Base-by-base conservation (phyloP, 1,140 invertebrate species). In the Goniozus legneri region DNA sequence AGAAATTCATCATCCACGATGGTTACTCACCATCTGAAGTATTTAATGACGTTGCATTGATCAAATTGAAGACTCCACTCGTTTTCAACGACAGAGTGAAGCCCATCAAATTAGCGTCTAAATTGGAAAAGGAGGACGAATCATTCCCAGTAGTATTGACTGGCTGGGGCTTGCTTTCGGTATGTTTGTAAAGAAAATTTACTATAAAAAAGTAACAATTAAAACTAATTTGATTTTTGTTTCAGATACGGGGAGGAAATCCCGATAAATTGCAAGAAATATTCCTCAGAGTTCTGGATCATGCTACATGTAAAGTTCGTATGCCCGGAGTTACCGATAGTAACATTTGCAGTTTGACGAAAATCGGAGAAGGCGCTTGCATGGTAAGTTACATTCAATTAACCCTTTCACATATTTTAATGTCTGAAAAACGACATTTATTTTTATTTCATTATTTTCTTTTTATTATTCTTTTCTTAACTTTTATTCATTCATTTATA, bases 271-370 rank as follows among this genome's bases (percentile, higher is more conserved):
- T 60, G n/a, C 58, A 60, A 44, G 45, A 48, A 16, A 52, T 60
- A 16, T 15, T 44, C 2, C 33, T 54, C 8, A 18, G n/a, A 10
- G 20, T 54, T 3, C 30, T 45, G 18, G 22, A 43, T 3, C 24
- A 40, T 2, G 2, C 15, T 1, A 1, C 21, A 3, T 60, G 58
- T 31, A 20, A 18, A n/a, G 8, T 3, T 14, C 15, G 1, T n/a
- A 10, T 41, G 7, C 0, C 1, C 0, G 3, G 8, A 13, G 13
- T 54, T 1, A 22, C 0, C 2, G n/a, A 50, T 8, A 60, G 52
- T 1, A 75, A 83, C 44, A 78, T 82, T 15, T 83, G 82, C 55
- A 81, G 81, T 0, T 69, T 80, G 16, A 82, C 80, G 4, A 78
- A 76, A 51, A 50, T 49, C 19, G 79, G 79, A 13, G 64, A 80